Base-by-base conservation (phyloP, 2,888 invertebrate genomes). In the Girardia tigrina region DNA sequence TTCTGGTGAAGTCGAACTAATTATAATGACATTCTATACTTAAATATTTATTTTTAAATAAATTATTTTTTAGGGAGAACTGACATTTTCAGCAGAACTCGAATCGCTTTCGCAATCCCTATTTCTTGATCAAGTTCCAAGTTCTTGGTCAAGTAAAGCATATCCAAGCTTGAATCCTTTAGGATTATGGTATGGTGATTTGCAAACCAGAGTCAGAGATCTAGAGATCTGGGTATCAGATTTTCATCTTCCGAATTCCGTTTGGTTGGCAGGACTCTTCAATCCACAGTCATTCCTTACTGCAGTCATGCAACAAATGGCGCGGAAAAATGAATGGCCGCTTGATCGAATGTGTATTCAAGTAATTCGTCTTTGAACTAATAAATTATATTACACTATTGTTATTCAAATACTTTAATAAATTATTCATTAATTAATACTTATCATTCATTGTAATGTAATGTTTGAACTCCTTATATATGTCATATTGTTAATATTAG, bases 11-110 rank as follows among this genome's bases (percentile, higher is more conserved):
- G n/a, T n/a, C n/a, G n/a, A n/a, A n/a, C n/a, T n/a, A n/a, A n/a
- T n/a, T n/a, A n/a, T n/a, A n/a, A n/a, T n/a, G n/a, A n/a, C n/a
- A n/a, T n/a, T n/a, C n/a, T n/a, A n/a, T n/a, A n/a, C n/a, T n/a
- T n/a, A n/a, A n/a, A n/a, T n/a, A n/a, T n/a, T n/a, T n/a, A n/a
- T n/a, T n/a, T n/a, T n/a, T n/a, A n/a, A n/a, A n/a, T n/a, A n/a
- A n/a, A n/a, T n/a, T n/a, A n/a, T n/a, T n/a, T 72, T 95, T 4
- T 94, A 94, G 87, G 95, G 95, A 76, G 95, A 95, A 86, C 85
- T 95, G 78, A 94, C 94, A 4, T 94, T 95, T 77, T 94, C 94
- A 1, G 90, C 90, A 0, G 94, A 92, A 80, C 95, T 95, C 94
- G 95, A 95, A 84, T 90, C 92, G 76, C 86, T 95, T 76, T 91